Evolutionary conservation across 2,113 vertebrate species (phyloP).

Genomic region (Coptodon bakossiorum): DNA sequence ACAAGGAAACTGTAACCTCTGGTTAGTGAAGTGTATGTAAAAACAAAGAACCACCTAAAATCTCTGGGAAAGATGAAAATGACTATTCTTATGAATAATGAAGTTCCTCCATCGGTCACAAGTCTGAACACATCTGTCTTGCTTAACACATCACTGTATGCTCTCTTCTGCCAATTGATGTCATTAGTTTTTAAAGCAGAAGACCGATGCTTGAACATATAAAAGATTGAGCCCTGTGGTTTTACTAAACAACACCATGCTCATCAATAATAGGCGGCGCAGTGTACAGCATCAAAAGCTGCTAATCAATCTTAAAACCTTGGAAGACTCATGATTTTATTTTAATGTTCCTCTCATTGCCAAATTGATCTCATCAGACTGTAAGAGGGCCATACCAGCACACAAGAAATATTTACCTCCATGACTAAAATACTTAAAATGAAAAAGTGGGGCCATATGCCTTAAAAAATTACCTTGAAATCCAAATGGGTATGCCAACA

Average conservation of each 20-base stretch:
- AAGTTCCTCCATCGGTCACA: neutral
- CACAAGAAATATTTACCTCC: constrained; percentile 24
- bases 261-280: constrained; percentile 7
- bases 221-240: neutral
- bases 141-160: constrained; percentile 9
- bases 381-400: neutral
- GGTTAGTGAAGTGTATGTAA: neutral
- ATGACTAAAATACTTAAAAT: constrained; percentile 15
- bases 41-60: neutral
- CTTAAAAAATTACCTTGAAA: neutral
- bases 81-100: neutral
- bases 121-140: constrained; percentile 6
- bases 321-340: constrained; percentile 42
- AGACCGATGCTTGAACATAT: constrained; percentile 13
- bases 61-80: neutral
- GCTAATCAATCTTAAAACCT: constrained; percentile 40
- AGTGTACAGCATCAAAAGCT: neutral
- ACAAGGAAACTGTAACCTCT: neutral
- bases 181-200: constrained; percentile 35
- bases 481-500: neutral
- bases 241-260: constrained; percentile 5
- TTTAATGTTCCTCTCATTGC: constrained; percentile 38
- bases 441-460: neutral
- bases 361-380: constrained; percentile 25
- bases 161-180: constrained; percentile 10